These are phyloP conservation scores for Masticophis lateralis DNA, from an alignment of 2,797 vertebrate species.

Conservation along the genomic window DNA sequence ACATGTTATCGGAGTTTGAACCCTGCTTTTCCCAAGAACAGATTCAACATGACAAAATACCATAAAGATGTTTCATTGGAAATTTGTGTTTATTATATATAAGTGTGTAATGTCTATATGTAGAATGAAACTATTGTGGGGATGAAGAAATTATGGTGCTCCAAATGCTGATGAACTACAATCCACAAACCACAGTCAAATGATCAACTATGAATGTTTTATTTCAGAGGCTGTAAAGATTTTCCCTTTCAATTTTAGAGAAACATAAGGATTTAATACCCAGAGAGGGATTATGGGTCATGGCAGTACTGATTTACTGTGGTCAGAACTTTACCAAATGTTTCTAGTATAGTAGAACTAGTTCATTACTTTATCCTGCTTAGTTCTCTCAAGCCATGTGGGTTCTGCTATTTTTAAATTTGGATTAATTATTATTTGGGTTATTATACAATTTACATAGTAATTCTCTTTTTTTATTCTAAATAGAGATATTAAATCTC, in stretches of 20 bases:
- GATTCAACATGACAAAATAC: neutral
- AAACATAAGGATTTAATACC: neutral
- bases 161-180: neutral
- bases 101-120: neutral
- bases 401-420: neutral
- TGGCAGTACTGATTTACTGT: neutral
- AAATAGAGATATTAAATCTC: neutral
- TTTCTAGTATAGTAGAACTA: neutral
- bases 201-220: neutral
- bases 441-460: neutral
- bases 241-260: neutral
- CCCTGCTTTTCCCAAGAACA: neutral
- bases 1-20: neutral
- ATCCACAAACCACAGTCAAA: neutral
- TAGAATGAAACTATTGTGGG: neutral
- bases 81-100: neutral
- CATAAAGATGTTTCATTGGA: neutral
- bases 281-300: no score
- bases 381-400: neutral
- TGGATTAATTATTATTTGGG: neutral
- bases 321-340: neutral
- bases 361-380: neutral
- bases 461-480: neutral
- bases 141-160: neutral
- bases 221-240: neutral